phyloP scores from a whole-genome alignment of 2,888 invertebrate species.

The Phortica okadai region DNA sequence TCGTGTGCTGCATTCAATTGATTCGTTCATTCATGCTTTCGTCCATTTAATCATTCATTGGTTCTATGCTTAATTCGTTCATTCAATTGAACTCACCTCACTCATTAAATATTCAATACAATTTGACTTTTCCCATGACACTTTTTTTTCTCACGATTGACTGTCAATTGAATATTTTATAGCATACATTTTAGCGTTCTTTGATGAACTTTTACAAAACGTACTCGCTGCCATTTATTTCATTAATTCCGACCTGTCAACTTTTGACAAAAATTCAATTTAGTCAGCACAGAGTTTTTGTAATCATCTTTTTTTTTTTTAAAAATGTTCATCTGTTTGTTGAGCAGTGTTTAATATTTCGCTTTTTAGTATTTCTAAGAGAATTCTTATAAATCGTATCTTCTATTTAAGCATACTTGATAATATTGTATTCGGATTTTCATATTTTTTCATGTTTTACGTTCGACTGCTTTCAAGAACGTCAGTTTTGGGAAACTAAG shows the following conservation, averaged over 20 bases:
- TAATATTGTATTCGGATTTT: no score
- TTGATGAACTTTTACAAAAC: constrained; percentile 36
- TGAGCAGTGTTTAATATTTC: no score
- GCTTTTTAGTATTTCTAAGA: no score
- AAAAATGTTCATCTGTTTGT: no score
- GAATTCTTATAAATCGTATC: no score
- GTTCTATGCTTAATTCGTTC: constrained; percentile 52
- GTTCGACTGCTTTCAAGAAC: no score
- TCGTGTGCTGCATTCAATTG: constrained; percentile 17
- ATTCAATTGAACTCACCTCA: constrained; percentile 31
- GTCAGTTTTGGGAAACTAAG: no score
- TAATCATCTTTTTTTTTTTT: constrained; percentile 39
- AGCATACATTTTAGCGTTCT: constrained; percentile 40
- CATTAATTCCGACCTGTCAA: constrained; percentile 50
- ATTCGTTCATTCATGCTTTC: constrained; percentile 15
- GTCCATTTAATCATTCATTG: constrained; percentile 10
- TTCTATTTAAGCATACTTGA: no score
- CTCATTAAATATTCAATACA: constrained; percentile 69
- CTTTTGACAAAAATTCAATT: constrained; percentile 15
- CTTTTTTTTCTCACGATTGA: constrained; percentile 38
- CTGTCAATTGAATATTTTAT: constrained; percentile 68
- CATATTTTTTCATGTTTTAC: no score
- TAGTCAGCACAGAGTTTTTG: constrained; percentile 9
- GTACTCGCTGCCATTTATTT: constrained; percentile 50
- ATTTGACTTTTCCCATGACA: constrained; percentile 53